Evolutionary conservation across 2,113 vertebrate species (phyloP).

Genomic region (Dolichallabes microphthalmus): DNA sequence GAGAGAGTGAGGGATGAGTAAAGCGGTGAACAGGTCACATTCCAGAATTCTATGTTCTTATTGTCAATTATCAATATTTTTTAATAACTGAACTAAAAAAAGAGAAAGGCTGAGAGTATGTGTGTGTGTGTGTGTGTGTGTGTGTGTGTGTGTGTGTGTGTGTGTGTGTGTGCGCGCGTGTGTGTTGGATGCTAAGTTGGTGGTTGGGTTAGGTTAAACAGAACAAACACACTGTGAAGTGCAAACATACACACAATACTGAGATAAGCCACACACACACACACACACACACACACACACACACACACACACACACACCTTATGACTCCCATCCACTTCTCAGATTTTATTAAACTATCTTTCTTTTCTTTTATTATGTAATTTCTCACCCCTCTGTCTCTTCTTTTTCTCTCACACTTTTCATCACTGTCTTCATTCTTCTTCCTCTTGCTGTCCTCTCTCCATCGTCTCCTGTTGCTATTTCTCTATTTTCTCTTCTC

Average conservation of each 20-base stretch:
- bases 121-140: constrained; percentile 5
- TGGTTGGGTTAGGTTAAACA: background rate
- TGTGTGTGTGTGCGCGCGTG: background rate
- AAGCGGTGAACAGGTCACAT: background rate
- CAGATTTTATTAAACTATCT: background rate
- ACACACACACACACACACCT: background rate
- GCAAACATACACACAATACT: constrained; percentile 17
- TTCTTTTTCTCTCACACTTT: background rate
- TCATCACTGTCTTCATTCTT: background rate
- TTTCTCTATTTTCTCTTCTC: background rate
- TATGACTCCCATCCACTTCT: background rate
- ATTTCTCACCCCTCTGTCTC: background rate
- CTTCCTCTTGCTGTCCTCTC: background rate
- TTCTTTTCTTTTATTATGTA: background rate
- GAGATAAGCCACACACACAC: constrained; percentile 22
- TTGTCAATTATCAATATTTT: background rate
- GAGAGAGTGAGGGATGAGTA: background rate
- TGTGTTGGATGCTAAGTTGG: background rate
- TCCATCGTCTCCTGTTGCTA: background rate
- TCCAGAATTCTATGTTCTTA: background rate
- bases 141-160: background rate
- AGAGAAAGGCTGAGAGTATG: background rate
- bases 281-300: background rate
- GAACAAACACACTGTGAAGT: constrained; percentile 34
- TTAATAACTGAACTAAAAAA: background rate